Percentiles rank a stretch among this genome's conserved stretches.
Conservation (phyloP, 2,797 vertebrate genomes). For the Nyctalus aviator region DNA sequence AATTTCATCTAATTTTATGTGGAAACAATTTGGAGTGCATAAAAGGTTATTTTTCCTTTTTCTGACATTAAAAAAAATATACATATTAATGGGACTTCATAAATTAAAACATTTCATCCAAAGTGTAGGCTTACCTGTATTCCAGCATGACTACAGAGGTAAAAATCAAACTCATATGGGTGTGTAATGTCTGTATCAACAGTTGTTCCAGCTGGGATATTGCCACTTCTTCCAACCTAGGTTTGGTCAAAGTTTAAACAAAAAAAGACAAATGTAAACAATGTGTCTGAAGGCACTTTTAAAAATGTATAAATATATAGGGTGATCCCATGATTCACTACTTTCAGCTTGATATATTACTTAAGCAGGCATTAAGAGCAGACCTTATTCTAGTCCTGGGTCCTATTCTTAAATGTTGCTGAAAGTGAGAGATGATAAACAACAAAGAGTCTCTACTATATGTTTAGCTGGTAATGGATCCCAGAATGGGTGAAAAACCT, state of each 20-base stretch:
- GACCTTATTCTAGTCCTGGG: background rate
- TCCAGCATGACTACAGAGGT: constrained; percentile 99
- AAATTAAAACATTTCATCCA: constrained; percentile 3
- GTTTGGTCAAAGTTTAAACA: constrained; percentile 71
- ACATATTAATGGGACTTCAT: background rate
- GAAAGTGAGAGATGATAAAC: background rate
- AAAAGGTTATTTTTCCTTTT: constrained; percentile 31
- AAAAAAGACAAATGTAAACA: constrained; percentile 64
- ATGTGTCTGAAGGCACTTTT: constrained; percentile 26
- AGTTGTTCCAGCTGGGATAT: constrained; percentile 99
- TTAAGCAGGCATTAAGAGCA: constrained; percentile 7
- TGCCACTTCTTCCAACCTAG: constrained; percentile 98
- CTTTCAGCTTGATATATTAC: constrained; percentile 49
- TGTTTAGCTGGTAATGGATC: background rate
- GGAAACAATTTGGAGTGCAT: constrained; percentile 15
- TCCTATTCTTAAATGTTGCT: background rate
- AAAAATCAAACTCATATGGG: constrained; percentile 99
- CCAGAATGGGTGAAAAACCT: background rate
- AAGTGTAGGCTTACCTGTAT: constrained; percentile 92
- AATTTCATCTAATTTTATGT: constrained; percentile 59
- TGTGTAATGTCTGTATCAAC: constrained; percentile 99
- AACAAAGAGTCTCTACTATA: background rate
- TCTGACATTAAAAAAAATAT: constrained; percentile 48
- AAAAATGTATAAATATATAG: constrained; percentile 20
- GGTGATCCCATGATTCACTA: constrained; percentile 24